These are phyloP conservation scores for Chrysolina oricalcia DNA, from an alignment of 2,888 invertebrate genomes.

Conservation along the genomic window DNA sequence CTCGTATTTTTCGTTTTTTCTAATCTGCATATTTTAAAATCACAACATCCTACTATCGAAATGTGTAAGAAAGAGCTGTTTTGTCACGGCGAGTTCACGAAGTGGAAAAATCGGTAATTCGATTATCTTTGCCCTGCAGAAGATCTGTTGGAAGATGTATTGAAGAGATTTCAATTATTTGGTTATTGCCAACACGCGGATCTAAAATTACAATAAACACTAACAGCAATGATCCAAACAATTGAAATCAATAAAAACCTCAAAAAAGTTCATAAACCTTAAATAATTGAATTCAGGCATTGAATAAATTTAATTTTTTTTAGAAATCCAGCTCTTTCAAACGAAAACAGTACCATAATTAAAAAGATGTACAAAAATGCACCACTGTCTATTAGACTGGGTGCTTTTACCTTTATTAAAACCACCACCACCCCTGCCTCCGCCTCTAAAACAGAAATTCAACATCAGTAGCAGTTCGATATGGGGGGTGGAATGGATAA, in stretches of 20 bases:
- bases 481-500: constrained; percentile 74
- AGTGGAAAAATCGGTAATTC: not conserved
- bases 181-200: constrained; percentile 43
- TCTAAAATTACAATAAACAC: constrained; percentile 36
- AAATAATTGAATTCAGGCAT: too few relatives aligned
- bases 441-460: constrained; percentile 91
- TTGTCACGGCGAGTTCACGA: not conserved
- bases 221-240: constrained; percentile 8
- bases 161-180: constrained; percentile 47
- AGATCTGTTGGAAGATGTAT: not conserved
- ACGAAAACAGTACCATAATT: constrained; percentile 53
- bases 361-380: constrained; percentile 77
- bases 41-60: constrained; percentile 30
- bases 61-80: constrained; percentile 50
- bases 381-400: constrained; percentile 82
- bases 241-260: not conserved
- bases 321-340: constrained; percentile 56
- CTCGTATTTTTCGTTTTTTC: constrained; percentile 22
- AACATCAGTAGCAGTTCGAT: constrained; percentile 75
- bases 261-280: not conserved
- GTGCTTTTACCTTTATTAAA: constrained; percentile 96
- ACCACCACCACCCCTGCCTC: constrained; percentile 97
- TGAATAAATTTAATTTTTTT: not conserved
- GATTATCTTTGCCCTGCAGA: not conserved
- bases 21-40: constrained; percentile 24